Conservation (phyloP, 2,888 invertebrate species). For the Dichetophora obliterata region DNA sequence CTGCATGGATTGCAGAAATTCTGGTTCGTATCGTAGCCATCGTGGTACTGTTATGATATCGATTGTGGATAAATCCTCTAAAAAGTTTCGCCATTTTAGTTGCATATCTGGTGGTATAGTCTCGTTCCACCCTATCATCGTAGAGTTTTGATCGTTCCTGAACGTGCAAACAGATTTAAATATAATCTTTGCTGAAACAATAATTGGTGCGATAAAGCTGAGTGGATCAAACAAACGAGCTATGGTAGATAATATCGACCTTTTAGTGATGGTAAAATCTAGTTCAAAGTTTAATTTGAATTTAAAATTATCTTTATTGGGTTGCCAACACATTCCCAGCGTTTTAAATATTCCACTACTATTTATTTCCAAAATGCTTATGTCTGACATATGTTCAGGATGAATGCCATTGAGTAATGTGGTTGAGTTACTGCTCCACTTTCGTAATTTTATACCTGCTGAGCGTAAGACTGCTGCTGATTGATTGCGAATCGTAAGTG, state of each 20-base stretch:
- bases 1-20: not conserved
- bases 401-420: not conserved
- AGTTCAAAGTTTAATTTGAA: not conserved
- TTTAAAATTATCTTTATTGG: not conserved
- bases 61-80: not conserved
- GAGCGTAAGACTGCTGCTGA: not conserved
- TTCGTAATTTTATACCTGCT: not conserved
- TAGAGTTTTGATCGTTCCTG: not conserved
- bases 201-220: not conserved
- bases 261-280: not conserved
- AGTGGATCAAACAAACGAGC: not conserved
- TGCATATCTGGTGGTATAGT: not conserved
- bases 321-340: not conserved
- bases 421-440: not conserved
- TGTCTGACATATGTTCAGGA: too few species aligned
- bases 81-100: not conserved
- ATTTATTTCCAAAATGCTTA: too few species aligned
- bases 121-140: not conserved
- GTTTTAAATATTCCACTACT: too few species aligned
- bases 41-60: not conserved
- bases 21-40: not conserved
- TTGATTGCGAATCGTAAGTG: not conserved
- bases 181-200: not conserved
- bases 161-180: not conserved
- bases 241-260: not conserved